Base-by-base conservation (phyloP, 1,140 invertebrate genomes). In the Lutraria rhynchaena region DNA sequence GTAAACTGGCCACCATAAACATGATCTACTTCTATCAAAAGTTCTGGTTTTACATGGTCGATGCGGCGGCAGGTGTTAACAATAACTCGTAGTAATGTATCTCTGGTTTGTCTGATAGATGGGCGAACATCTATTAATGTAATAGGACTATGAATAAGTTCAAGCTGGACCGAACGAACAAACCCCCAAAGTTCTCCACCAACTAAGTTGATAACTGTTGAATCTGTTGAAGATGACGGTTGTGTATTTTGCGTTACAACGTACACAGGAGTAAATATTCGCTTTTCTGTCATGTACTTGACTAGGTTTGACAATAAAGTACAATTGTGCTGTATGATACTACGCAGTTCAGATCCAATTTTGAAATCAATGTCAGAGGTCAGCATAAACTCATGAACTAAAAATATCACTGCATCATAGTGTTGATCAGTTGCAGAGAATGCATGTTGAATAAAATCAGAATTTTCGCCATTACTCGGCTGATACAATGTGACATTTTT, bases 191-290 rank as follows among this genome's bases (percentile, higher is more conserved):
- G 60, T 51, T 63, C 63, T 31, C 9, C 22, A 13, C 73, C 63
- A 3, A 51, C 24, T 11, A 75, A 17, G 22, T 61, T 75, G 11
- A 61, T 57, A 31, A 11, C 5, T 13, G 44, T 22, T 17, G 44
- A 11, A 49, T 44, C 24, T 19, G 1, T 46, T 0, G n/a, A n/a
- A 44, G 57, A 75, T 5, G 37, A 61, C 13, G 49, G 17, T 35
- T 77, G 75, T 53, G 75, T 37, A 37, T 67, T 77, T 29, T 77
- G 58, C 11, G 60, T 55, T 29, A 65, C 75, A 37, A 77, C 37
- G 27, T 60, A 77, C 1, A 77, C 35, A 0, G 44, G 44, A n/a
- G 17, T 24, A 22, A 24, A 11, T 0, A 55, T 55, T 9, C 35
- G n/a, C 19, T 44, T 29, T 22, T 44, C 44, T 19, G 41, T 61